phyloP scores from a whole-genome alignment of 2,113 vertebrate species.

The Sinocyclocheilus anshuiensis region DNA sequence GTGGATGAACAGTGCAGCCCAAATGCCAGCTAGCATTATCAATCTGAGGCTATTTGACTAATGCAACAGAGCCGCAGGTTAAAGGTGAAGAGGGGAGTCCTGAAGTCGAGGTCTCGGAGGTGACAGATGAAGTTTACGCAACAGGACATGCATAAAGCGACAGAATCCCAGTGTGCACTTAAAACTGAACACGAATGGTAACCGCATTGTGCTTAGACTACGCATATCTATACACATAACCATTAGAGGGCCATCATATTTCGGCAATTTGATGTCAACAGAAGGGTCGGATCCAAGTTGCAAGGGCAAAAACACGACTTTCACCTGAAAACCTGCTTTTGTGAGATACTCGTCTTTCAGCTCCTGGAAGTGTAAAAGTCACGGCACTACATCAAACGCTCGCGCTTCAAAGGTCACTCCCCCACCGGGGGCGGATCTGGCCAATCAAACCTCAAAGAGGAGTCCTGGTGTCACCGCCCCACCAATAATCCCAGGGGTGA shows the following conservation, averaged over 20 bases:
- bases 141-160: not conserved
- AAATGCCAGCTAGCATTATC: not conserved
- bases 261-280: not conserved
- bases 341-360: slow-evolving; percentile 40
- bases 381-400: slow-evolving; percentile 42
- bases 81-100: not conserved
- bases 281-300: slow-evolving; percentile 1
- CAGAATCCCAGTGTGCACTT: no score
- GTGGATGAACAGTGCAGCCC: not conserved
- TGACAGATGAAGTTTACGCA: not conserved
- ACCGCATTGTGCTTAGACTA: no score
- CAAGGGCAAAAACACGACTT: not conserved
- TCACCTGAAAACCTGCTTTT: slow-evolving; percentile 40
- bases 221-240: no score
- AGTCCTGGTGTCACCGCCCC: slow-evolving; percentile 6
- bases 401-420: slow-evolving; percentile 43
- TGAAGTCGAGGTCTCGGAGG: not conserved
- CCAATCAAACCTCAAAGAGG: slow-evolving; percentile 45
- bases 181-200: not conserved
- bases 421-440: slow-evolving; percentile 15
- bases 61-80: not conserved
- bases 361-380: not conserved
- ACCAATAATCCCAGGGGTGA: slow-evolving; percentile 28
- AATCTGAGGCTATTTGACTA: not conserved
- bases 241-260: not conserved